Evolutionary conservation across 2,113 vertebrate species (phyloP).

Genomic region (Apeltes quadracus): DNA sequence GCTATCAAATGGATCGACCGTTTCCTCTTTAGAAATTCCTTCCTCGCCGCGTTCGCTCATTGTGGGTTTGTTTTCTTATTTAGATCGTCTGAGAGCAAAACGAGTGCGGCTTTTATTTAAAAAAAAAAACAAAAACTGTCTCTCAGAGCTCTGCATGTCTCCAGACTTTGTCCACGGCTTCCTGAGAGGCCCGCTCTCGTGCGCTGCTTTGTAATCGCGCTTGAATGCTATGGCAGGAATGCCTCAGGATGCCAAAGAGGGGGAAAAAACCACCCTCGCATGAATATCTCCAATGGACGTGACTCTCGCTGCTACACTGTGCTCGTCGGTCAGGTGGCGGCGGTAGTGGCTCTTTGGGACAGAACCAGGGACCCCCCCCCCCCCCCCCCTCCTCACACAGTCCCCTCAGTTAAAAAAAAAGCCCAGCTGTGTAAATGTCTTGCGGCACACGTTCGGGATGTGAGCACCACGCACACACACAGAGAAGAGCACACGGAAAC

Average conservation of each 20-base stretch:
- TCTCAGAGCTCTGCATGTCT: slow-evolving; percentile 45
- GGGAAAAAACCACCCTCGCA: not conserved
- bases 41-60: slow-evolving; percentile 59
- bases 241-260: slow-evolving; percentile 31
- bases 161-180: slow-evolving; percentile 50
- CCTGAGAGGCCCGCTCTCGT: slow-evolving; percentile 37
- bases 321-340: slow-evolving; percentile 35
- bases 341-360: slow-evolving; percentile 67
- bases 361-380: slow-evolving; percentile 66
- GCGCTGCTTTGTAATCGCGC: slow-evolving; percentile 42
- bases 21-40: slow-evolving; percentile 58
- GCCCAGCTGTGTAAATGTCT: slow-evolving; percentile 83
- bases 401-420: slow-evolving; percentile 76
- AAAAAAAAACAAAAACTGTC: too few species aligned
- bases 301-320: slow-evolving; percentile 18
- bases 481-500: not conserved
- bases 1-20: slow-evolving; percentile 55
- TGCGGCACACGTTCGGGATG: slow-evolving; percentile 78
- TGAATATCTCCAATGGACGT: not conserved
- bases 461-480: slow-evolving; percentile 27
- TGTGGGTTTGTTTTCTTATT: slow-evolving; percentile 67
- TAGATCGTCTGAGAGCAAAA: slow-evolving; percentile 57
- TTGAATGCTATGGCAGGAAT: slow-evolving; percentile 45
- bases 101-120: slow-evolving; percentile 60
- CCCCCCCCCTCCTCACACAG: slow-evolving; percentile 70